phyloP scores from a whole-genome alignment of 1,140 invertebrate genomes.

The Aphelenchoides besseyi region DNA sequence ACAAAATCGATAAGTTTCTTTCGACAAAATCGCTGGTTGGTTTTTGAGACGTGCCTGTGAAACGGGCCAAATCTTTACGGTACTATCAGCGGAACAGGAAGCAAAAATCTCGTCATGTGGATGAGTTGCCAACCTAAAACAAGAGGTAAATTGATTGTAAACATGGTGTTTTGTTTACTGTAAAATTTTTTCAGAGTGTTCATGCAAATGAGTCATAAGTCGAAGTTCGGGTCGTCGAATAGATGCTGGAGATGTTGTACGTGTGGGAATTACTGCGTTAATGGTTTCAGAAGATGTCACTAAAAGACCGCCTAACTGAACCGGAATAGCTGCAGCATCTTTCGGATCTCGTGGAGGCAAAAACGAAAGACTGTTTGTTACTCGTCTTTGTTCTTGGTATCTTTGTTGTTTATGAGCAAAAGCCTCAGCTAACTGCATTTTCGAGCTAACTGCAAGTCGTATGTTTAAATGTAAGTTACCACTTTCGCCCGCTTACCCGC shows the following conservation, averaged over 20 bases:
- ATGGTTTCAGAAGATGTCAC: conserved; percentile 13
- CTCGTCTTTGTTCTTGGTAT: conserved; percentile 39
- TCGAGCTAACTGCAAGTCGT: conserved; percentile 25
- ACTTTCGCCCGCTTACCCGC: too few relatives aligned
- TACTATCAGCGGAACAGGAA: conserved; percentile 33
- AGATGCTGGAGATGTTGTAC: conserved; percentile 14
- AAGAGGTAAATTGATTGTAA: conserved; percentile 5
- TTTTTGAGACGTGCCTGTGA: conserved; percentile 17
- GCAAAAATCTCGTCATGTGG: conserved; percentile 41
- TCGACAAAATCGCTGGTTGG: conserved; percentile 37
- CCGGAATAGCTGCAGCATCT: conserved; percentile 8
- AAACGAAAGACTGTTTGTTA: conserved; percentile 24
- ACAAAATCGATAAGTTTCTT: conserved; percentile 35
- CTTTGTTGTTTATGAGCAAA: conserved; percentile 38
- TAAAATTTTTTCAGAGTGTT: conserved; percentile 40
- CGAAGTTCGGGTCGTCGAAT: conserved; percentile 33
- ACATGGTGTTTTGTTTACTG: conserved; percentile 18
- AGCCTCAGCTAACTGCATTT: conserved; percentile 31
- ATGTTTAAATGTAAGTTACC: too few relatives aligned
- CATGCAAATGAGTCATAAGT: conserved; percentile 42
- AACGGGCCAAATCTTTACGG: conserved; percentile 45
- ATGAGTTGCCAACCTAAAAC: conserved; percentile 40
- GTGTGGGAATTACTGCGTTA: conserved; percentile 27
- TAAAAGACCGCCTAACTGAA: conserved; percentile 19
- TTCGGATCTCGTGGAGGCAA: conserved; percentile 16